These are phyloP conservation scores for Pelodytes ibericus DNA, from an alignment of 2,797 vertebrate genomes.

Conservation along the genomic window DNA sequence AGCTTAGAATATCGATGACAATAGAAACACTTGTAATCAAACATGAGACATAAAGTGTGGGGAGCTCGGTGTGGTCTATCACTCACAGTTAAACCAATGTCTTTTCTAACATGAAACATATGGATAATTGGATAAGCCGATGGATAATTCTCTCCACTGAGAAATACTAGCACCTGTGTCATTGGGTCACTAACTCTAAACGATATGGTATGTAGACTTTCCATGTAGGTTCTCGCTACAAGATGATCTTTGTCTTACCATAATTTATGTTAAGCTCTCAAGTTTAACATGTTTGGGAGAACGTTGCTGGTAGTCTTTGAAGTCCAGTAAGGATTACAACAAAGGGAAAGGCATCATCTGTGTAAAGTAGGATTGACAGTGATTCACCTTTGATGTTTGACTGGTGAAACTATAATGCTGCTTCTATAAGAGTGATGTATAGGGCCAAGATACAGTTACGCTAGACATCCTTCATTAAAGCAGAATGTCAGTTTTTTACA, in stretches of 20 bases:
- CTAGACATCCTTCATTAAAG: slow-evolving; percentile 30
- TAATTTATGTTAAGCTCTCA: slow-evolving; percentile 54
- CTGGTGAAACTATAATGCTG: slow-evolving; percentile 46
- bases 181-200: slow-evolving; percentile 38
- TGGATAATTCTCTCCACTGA: neutral
- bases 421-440: slow-evolving; percentile 46
- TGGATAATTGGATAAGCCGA: no score
- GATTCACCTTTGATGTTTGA: slow-evolving; percentile 53
- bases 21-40: no score
- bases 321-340: slow-evolving; percentile 53
- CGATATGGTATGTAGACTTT: slow-evolving; percentile 31
- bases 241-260: slow-evolving; percentile 49
- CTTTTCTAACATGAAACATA: no score
- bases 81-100: no score
- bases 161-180: slow-evolving; percentile 27
- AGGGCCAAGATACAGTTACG: slow-evolving; percentile 40
- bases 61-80: no score
- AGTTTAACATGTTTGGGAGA: slow-evolving; percentile 52
- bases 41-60: no score
- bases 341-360: slow-evolving; percentile 48
- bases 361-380: slow-evolving; percentile 54
- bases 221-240: slow-evolving; percentile 35
- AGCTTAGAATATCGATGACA: no score
- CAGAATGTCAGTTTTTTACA: slow-evolving; percentile 35
- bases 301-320: slow-evolving; percentile 48